Base-by-base conservation (phyloP, 2,888 invertebrate species). In the Torymus auratus region DNA sequence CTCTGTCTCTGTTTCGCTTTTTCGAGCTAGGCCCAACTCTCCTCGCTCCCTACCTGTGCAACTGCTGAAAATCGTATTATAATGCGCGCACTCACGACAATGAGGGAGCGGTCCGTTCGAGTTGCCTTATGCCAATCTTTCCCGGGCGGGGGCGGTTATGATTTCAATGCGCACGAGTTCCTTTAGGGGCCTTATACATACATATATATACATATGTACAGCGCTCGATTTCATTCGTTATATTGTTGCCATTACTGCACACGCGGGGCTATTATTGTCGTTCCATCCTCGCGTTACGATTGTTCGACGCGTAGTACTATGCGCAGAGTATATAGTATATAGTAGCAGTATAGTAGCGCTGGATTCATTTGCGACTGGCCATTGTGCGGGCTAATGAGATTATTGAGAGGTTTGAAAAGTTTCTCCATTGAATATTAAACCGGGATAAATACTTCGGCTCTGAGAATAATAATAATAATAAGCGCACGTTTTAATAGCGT, bases 61-160 rank as follows among this genome's bases (percentile, higher is more conserved):
- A 87, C 86, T 84, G 84, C 87, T 88, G 86, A 89, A 90, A 90
- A 89, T 89, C 87, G 87, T 89, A 89, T 88, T 89, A 90, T 89
- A 89, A 89, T 88, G 85, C 88, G 86, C 28, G 82, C 79, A 81
- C 84, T 50, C 83, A 86, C 84, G 87, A 89, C 89, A 89, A 89
- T 87, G 86, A 87, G 86, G 83, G 85, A 85, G 85, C 86, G 84
- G 85, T 83, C 80, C 83, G 86, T 83, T 85, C 86, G 86, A 89
- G 89, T 90, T 89, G 90, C 89, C 90, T 90, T 90, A 90, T 90
- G 90, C 89, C 90, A 89, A 90, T 89, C 87, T 87, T 84, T 53
- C 60, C 72, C 58, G 41, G 81, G 86, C 87, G 85, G 85, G 87
- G 88, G 86, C 88, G 89, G 88, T 87, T 89, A 86, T 86, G 86